These are phyloP conservation scores for Bostrychus sinensis DNA, from an alignment of 2,113 vertebrate genomes.

Conservation along the genomic window DNA sequence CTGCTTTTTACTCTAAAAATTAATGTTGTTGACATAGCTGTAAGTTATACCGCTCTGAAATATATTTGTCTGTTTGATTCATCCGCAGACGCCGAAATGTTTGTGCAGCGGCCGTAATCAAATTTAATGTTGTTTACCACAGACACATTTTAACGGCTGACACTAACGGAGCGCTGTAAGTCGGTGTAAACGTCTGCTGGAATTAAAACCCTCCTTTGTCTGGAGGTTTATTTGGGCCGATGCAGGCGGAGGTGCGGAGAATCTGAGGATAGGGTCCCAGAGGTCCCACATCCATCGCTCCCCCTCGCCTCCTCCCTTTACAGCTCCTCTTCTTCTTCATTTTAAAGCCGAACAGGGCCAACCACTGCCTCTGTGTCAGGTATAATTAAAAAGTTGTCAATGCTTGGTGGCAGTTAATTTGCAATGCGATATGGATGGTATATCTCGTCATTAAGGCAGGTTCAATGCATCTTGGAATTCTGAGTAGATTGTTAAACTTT, in stretches of 20 bases:
- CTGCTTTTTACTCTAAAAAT: background rate
- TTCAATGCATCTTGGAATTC: too few relatives aligned
- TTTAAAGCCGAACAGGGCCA: background rate
- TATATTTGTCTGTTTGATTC: constrained; percentile 1
- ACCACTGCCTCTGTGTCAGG: background rate
- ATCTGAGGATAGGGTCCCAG: constrained; percentile 25
- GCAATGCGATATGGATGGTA: background rate
- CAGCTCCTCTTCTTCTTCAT: background rate
- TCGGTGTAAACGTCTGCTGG: constrained; percentile 47
- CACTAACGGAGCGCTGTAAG: constrained; percentile 30
- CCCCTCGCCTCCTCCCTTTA: constrained; percentile 17
- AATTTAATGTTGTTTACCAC: constrained; percentile 22
- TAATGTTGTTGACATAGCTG: background rate
- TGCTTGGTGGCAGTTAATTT: background rate
- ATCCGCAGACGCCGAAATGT: background rate
- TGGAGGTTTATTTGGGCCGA: constrained; percentile 37
- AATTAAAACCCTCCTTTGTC: constrained; percentile 47
- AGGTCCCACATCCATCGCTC: constrained; percentile 20
- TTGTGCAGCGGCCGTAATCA: background rate
- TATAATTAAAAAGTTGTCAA: background rate
- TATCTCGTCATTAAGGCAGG: too few relatives aligned
- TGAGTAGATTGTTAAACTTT: too few relatives aligned
- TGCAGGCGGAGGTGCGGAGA: constrained; percentile 22
- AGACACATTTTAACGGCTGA: constrained; percentile 21
- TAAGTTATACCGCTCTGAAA: background rate